These are phyloP conservation scores for Thymelicus sylvestris DNA, from an alignment of 2,888 invertebrate genomes.

Conservation along the genomic window DNA sequence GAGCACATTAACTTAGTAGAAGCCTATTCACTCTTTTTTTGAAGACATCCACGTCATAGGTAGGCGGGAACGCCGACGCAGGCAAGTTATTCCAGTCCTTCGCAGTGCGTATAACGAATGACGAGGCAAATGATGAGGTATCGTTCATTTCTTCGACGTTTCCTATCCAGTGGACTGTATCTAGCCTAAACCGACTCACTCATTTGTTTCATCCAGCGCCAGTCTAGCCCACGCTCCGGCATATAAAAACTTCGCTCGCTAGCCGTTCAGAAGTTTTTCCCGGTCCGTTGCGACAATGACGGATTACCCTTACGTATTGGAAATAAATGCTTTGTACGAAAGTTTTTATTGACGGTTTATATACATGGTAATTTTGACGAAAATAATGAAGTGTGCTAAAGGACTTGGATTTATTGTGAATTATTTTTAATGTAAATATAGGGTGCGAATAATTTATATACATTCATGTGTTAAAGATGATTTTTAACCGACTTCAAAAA, in stretches of 20 bases:
- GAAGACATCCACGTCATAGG: too few species aligned
- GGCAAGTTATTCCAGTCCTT: too few species aligned
- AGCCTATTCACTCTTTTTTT: too few species aligned
- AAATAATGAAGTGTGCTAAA: background rate
- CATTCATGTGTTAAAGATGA: too few species aligned
- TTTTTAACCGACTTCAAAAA: too few species aligned
- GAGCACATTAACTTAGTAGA: too few species aligned
- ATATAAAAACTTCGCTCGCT: slow-evolving; percentile 38
- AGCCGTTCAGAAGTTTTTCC: slow-evolving; percentile 49
- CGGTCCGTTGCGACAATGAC: slow-evolving; percentile 46
- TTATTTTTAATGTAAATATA: background rate
- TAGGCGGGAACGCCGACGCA: too few species aligned
- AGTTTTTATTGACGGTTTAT: slow-evolving; percentile 28
- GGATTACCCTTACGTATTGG: slow-evolving; percentile 42
- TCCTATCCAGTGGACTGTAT: background rate
- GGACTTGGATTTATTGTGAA: background rate
- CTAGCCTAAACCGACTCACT: slow-evolving; percentile 20
- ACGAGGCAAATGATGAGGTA: too few species aligned
- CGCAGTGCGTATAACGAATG: too few species aligned
- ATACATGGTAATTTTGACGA: slow-evolving; percentile 15
- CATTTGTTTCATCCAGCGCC: slow-evolving; percentile 33
- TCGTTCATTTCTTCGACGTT: background rate
- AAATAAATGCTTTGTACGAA: slow-evolving; percentile 24
- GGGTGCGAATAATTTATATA: too few species aligned
- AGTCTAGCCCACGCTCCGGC: slow-evolving; percentile 28